Evolutionary conservation across 2,888 invertebrate species (phyloP), one percentile per base, ranked within the genome.

Genomic region (Platycnemis pennipes): DNA sequence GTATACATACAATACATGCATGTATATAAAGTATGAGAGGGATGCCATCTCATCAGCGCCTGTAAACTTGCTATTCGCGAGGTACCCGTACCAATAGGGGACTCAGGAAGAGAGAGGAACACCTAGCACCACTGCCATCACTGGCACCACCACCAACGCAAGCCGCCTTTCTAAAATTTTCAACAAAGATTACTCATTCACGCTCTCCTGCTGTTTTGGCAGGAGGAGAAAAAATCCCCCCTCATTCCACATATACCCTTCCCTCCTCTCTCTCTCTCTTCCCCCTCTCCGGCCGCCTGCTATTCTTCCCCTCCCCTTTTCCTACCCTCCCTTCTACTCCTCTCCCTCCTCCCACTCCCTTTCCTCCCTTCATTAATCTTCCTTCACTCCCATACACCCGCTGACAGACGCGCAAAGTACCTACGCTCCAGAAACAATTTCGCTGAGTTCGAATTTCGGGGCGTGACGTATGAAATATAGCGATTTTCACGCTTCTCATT

Each of bases 181-280:
- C 91, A 91, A 44, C 91, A 91, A 91, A 91, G 56, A 91, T 91
- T 91, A 91, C 91, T 91, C 91, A 91, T 91, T 91, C 91, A 91
- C 91, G 91, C 91, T 91, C 56, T 56, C 56, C 91, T 63, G 89
- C 42, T 56, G 56, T 26, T 42, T 77, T 1, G 77, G 77, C 63
- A n/a, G 1, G 77, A 26, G 53, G 88, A 42, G 22, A 49, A 91
- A 91, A 91, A 91, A 69, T 16, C n/a, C 53, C 44, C 1, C 44
- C 46, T 44, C 87, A 44, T 87, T 44, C 44, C 42, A 87, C 87
- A n/a, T 46, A 86, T 42, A 2, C 44, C 42, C 86, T 63, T 5
- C 63, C 13, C 26, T 22, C 63, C 63, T 22, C 31, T 37, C 37
- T 8, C 8, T 26, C 77, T 37, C 77, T 77, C 77, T 22, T 26